Conservation (phyloP, 2,888 invertebrate species). For the Cantharis flavilabris region DNA sequence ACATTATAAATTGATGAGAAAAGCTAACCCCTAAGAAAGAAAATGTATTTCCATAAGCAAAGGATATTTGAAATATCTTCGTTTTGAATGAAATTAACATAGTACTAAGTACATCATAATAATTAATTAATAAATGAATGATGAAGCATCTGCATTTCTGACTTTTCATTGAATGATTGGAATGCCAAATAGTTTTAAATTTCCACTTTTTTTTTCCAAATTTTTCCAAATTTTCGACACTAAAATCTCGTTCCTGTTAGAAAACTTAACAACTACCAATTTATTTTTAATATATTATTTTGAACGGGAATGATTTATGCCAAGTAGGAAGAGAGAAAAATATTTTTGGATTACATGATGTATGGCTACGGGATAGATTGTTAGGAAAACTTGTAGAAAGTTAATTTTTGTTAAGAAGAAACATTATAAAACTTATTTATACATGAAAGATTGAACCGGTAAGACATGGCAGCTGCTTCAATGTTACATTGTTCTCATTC, state of each 20-base stretch:
- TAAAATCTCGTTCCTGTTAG: no score
- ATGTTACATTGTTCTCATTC: background rate
- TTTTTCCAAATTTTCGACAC: background rate
- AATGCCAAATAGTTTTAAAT: background rate
- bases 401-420: background rate
- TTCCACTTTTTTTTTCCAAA: background rate
- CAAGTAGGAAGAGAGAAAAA: background rate
- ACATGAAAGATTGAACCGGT: background rate
- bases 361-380: background rate
- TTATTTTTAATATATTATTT: background rate
- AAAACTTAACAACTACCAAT: no score
- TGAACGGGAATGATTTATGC: background rate
- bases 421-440: background rate
- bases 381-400: background rate
- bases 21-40: no score
- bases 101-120: no score
- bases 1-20: no score
- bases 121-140: background rate
- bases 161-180: no score
- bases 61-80: no score
- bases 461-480: background rate
- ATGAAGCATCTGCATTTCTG: background rate
- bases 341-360: background rate
- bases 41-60: no score
- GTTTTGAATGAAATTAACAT: no score